These are phyloP conservation scores for Spisula solida DNA, from an alignment of 2,888 invertebrate genomes.

Conservation along the genomic window DNA sequence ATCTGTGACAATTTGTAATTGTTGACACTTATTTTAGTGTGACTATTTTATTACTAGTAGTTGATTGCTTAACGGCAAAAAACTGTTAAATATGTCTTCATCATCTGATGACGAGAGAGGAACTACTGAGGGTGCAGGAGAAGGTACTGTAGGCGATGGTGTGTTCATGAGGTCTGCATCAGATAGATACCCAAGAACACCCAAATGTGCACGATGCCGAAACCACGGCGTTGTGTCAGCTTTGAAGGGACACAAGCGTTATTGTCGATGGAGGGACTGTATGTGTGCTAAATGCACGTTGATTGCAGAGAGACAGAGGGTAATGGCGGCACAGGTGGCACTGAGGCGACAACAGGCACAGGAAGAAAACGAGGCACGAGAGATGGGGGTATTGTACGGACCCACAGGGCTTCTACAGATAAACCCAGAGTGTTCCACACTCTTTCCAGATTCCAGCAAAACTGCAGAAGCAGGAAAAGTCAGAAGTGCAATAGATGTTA, in stretches of 20 bases:
- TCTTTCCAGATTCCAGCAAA: constrained; percentile 37
- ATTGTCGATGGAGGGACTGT: constrained; percentile 98
- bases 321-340: constrained; percentile 99
- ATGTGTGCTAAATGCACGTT: constrained; percentile 98
- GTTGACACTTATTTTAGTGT: background rate
- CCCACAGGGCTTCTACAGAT: constrained; percentile 66
- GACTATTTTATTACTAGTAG: background rate
- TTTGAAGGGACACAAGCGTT: constrained; percentile 92
- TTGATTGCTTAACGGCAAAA: background rate
- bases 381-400: constrained; percentile 94
- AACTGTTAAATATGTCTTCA: constrained; percentile 42
- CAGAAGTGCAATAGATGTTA: constrained; percentile 22
- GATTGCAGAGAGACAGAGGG: constrained; percentile 98
- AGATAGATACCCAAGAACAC: constrained; percentile 97
- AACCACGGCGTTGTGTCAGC: constrained; percentile 99
- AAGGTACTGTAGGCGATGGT: constrained; percentile 37
- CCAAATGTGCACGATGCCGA: constrained; percentile 98
- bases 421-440: constrained; percentile 74
- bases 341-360: constrained; percentile 98
- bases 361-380: constrained; percentile 98
- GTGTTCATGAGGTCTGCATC: constrained; percentile 78
- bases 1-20: background rate
- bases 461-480: constrained; percentile 22
- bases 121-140: constrained; percentile 10
- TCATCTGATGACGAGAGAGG: constrained; percentile 66